Evolutionary conservation across 2,888 invertebrate species (phyloP), one percentile per base, ranked within the genome.

Genomic region (Erynnis tages): DNA sequence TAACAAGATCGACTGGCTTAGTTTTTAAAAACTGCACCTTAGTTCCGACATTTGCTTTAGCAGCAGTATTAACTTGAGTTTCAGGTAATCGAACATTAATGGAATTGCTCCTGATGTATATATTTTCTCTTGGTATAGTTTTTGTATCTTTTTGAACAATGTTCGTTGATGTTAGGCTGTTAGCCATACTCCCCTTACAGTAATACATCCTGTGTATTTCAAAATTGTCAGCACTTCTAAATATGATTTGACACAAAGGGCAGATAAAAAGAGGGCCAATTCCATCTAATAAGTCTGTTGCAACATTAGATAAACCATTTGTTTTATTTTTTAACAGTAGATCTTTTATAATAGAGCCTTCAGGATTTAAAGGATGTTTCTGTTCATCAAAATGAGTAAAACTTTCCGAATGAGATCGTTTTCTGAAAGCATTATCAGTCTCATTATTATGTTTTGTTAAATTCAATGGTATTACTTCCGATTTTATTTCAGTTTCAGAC

Each of bases 141-240:
- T 85, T 90, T 6, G 65, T 54, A 34, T 85, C 82, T 66, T 84
- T 87, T 67, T 61, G 90, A 70, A 48, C 71, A 67, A 25, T 74
- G 76, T 60, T 72, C 2, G 61, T 63, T 40, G 63, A 35, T 25
- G 67, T 55, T 17, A 63, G 65, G 62, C 66, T 82, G 10, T 59
- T 82, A 53, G 75, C 73, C 61, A 87, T 76, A 49, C 76, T 74
- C 14, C 94, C 94, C 79, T 95, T 95, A 71, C 96, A 96, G 74
- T 95, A 95, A 70, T 94, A 93, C 70, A 93, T 90, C 67, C 94
- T 93, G 76, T 97, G 97, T 53, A 94, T 91, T 73, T 95, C 94
- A 61, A 96, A 85, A 70, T 95, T 95, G 59, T 96, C 96, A 29
- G 94, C 93, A 63, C 94, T 95, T 70, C 94, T 92, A 70, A 95